Base-by-base conservation (phyloP, 2,113 vertebrate genomes). In the Sciurus niger region DNA sequence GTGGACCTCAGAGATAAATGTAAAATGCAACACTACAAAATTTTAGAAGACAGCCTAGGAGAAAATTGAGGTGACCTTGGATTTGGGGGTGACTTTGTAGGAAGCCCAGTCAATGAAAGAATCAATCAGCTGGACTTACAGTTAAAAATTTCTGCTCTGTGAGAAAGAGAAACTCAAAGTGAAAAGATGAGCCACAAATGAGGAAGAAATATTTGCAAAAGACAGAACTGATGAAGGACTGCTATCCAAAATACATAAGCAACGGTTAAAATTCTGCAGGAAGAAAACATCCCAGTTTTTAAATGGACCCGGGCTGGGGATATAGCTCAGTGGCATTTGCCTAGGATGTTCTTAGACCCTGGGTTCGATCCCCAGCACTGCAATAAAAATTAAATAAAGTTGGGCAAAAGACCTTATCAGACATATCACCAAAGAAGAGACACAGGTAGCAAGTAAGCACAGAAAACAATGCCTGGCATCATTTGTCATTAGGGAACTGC, bases 371-470 rank as follows among this genome's bases (percentile, higher is more conserved):
- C 60, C 8, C 28, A 78, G 48, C 30, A 77, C 34, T 20, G 2
- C 4, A 76, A 28, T 63, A 77, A 90, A 25, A 10, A 60, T 37
- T n/a, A 24, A 80, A 65, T 67, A 13, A 67, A 51, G n/a, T 51
- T n/a, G 17, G 28, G 74, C 25, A 28, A 93, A 37, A 94, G 32
- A 30, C 11, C 16, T 94, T 90, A 83, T 48, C 79, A 77, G 24
- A 68, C 37, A 22, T 17, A 51, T 55, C 8, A 37, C 37, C 13
- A 30, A 68, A 43, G 72, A 77, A 16, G 8, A 18, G 5, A 65
- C 0, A 34, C 53, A 84, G 40, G 30, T 58, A 37, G 32, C 14
- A 84, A 12, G 1, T 37, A 46, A 77, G 4, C 51, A 13, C 14
- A n/a, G 30, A 4, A 63, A 83, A 68, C n/a, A 20, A 30, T 20